Percentiles rank a stretch among this genome's conserved stretches.
These are phyloP conservation scores for Isaurus tuberculatus DNA, from an alignment of 92 coral and sea anemone genomes.

Conservation along the genomic window DNA sequence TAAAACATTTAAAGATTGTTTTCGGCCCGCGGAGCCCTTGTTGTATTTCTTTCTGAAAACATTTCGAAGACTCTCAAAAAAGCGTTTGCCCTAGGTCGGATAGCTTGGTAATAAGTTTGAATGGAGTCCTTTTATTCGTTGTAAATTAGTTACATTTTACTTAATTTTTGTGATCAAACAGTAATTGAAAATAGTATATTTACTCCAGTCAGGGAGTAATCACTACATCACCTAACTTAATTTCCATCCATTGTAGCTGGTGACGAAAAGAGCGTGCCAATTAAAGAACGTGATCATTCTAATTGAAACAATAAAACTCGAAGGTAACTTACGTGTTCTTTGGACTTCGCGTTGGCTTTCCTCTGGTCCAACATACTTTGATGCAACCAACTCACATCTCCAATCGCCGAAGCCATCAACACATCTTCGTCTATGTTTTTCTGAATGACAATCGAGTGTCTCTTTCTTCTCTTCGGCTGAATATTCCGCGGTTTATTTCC, in stretches of 20 bases:
- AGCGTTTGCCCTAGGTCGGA: no score
- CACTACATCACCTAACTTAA: no score
- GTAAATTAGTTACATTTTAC: no score
- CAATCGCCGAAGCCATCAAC: constrained; percentile 94
- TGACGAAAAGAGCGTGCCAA: not conserved
- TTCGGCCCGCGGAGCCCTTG: no score
- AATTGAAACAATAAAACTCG: constrained; percentile 18
- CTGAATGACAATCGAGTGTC: constrained; percentile 66
- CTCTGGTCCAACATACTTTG: constrained; percentile 86
- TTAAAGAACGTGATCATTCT: constrained; percentile 15
- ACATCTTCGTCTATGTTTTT: constrained; percentile 93
- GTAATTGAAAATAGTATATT: no score
- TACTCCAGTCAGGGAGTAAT: no score
- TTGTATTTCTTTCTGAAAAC: no score
- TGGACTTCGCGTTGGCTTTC: constrained; percentile 74
- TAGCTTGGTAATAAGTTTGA: no score
- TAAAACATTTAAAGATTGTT: no score
- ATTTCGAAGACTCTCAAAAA: no score
- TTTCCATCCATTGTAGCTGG: not conserved
- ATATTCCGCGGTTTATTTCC: constrained; percentile 43
- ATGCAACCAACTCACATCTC: constrained; percentile 95
- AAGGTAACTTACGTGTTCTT: constrained; percentile 74
- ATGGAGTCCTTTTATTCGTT: no score
- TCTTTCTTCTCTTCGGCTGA: constrained; percentile 81
- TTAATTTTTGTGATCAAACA: no score